Conservation (phyloP, 2,113 vertebrate species). For the Ictalurus furcatus region DNA sequence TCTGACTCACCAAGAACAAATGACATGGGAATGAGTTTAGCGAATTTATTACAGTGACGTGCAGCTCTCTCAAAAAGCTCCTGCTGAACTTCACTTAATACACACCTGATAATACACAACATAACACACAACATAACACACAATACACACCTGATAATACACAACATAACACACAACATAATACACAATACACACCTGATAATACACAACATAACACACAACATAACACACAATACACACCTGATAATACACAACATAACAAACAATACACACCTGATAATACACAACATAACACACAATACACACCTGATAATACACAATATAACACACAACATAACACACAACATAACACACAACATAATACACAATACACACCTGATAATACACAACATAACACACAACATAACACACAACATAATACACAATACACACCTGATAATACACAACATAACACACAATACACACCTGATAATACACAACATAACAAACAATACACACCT, state of each 20-base stretch:
- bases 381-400: constrained; percentile 63
- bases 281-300: no score
- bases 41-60: constrained; percentile 81
- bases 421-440: not conserved
- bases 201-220: not conserved
- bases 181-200: not conserved
- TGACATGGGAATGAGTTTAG: constrained; percentile 81
- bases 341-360: no score
- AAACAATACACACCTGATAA: no score
- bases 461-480: not conserved
- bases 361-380: not conserved
- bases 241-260: not conserved
- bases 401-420: no score
- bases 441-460: constrained; percentile 64
- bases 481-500: not conserved
- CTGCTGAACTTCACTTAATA: constrained; percentile 77
- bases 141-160: not conserved
- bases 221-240: not conserved
- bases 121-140: not conserved
- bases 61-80: constrained; percentile 76
- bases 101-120: constrained; percentile 64
- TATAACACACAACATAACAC: no score
- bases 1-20: constrained; percentile 80
- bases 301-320: no score
- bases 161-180: constrained; percentile 45